Percentiles rank a stretch among this genome's conserved stretches.
phyloP scores from a whole-genome alignment of 2,113 vertebrate species.

The Dascyllus trimaculatus region DNA sequence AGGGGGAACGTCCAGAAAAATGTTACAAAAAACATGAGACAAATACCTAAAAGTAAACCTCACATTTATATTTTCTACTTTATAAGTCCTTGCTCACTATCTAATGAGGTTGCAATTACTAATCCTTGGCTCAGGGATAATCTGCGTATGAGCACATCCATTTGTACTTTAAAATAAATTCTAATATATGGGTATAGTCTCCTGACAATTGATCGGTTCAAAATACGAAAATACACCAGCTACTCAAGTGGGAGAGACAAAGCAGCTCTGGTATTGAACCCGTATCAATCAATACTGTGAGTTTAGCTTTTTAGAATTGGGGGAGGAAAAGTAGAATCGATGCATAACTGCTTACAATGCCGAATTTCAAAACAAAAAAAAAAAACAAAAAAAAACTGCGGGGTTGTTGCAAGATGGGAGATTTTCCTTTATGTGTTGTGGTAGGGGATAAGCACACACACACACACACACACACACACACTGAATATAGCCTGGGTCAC shows the following conservation, averaged over 20 bases:
- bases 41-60: not conserved
- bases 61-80: not conserved
- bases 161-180: not conserved
- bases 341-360: not conserved
- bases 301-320: not conserved
- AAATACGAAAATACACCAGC: not conserved
- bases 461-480: not conserved
- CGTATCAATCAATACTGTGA: not conserved
- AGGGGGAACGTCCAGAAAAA: not conserved
- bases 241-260: constrained; percentile 4
- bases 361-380: not conserved
- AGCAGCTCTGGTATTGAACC: not conserved
- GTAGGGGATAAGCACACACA: not conserved
- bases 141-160: not conserved
- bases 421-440: not conserved
- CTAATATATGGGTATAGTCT: not conserved
- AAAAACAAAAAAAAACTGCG: constrained; percentile 17
- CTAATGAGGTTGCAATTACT: constrained; percentile 4
- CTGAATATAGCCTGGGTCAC: not conserved
- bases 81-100: not conserved
- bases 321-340: constrained; percentile 7
- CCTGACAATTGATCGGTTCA: not conserved
- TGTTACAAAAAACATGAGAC: not conserved
- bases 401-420: constrained; percentile 3
- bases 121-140: not conserved